phyloP scores from a whole-genome alignment of 2,888 invertebrate genomes.

The Chymomyza procnemis region DNA sequence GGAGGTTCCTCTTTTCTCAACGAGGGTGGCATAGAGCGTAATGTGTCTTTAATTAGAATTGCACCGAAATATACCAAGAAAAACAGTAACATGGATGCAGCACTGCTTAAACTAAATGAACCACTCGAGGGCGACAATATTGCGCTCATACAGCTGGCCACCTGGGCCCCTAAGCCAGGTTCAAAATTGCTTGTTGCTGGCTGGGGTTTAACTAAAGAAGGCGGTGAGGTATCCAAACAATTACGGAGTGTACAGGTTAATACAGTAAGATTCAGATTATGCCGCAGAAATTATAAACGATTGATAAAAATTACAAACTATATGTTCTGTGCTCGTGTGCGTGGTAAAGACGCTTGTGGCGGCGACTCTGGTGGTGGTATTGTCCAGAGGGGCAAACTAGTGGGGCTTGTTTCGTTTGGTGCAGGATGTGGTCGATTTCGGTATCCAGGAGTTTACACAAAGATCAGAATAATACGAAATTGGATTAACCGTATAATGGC shows the following conservation, averaged over 20 bases:
- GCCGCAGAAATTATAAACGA: constrained; percentile 16
- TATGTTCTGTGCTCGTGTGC: constrained; percentile 60
- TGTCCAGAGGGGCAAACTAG: constrained; percentile 40
- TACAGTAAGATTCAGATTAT: constrained; percentile 7
- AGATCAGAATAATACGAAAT: background rate
- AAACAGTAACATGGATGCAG: constrained; percentile 49
- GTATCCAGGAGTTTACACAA: constrained; percentile 87
- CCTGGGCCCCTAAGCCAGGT: constrained; percentile 15
- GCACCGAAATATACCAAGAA: constrained; percentile 20
- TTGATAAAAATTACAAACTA: constrained; percentile 32
- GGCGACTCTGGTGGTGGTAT: constrained; percentile 73
- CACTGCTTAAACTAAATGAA: constrained; percentile 38
- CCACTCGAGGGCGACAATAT: constrained; percentile 48
- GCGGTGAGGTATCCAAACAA: constrained; percentile 25
- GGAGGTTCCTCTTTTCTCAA: constrained; percentile 44
- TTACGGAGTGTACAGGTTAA: background rate
- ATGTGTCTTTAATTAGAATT: constrained; percentile 14
- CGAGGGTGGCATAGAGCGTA: constrained; percentile 27
- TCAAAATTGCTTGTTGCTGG: constrained; percentile 41
- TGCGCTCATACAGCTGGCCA: constrained; percentile 34
- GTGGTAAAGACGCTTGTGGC: constrained; percentile 58
- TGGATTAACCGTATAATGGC: constrained; percentile 33
- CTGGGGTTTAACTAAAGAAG: constrained; percentile 51
- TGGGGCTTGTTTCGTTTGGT: constrained; percentile 85
- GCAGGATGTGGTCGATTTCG: constrained; percentile 78